phyloP scores from a whole-genome alignment of 2,888 invertebrate genomes.

The Tenthredo amoena region DNA sequence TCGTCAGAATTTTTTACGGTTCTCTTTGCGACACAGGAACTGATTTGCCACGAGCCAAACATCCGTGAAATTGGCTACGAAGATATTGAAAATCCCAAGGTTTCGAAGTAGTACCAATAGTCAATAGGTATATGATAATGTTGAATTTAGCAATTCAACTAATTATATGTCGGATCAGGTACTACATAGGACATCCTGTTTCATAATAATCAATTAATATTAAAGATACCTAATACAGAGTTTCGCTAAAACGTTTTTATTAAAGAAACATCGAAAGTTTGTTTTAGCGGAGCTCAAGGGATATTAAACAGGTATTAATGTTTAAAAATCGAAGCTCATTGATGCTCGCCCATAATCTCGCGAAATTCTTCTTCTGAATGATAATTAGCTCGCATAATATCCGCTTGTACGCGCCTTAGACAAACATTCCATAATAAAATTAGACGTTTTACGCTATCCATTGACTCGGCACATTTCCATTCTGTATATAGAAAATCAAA shows the following conservation, averaged over 20 bases:
- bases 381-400: not conserved
- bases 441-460: not conserved
- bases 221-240: not conserved
- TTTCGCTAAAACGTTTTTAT: constrained; percentile 9
- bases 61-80: not conserved
- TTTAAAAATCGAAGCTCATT: not conserved
- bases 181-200: not conserved
- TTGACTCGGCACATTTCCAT: not conserved
- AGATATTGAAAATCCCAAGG: constrained; percentile 6
- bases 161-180: not conserved
- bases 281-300: not conserved
- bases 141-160: not conserved
- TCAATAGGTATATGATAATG: constrained; percentile 28
- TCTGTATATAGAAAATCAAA: not conserved
- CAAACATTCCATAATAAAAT: constrained; percentile 4
- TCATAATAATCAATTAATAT: constrained; percentile 1
- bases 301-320: not conserved
- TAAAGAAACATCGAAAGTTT: not conserved
- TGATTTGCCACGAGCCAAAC: not conserved
- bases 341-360: not conserved
- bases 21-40: not conserved
- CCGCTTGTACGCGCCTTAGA: not conserved
- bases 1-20: not conserved
- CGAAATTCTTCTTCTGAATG: not conserved
- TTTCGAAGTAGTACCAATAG: not conserved